These are phyloP conservation scores for Campoletis sonorensis DNA, from an alignment of 1,140 invertebrate species.

Conservation along the genomic window DNA sequence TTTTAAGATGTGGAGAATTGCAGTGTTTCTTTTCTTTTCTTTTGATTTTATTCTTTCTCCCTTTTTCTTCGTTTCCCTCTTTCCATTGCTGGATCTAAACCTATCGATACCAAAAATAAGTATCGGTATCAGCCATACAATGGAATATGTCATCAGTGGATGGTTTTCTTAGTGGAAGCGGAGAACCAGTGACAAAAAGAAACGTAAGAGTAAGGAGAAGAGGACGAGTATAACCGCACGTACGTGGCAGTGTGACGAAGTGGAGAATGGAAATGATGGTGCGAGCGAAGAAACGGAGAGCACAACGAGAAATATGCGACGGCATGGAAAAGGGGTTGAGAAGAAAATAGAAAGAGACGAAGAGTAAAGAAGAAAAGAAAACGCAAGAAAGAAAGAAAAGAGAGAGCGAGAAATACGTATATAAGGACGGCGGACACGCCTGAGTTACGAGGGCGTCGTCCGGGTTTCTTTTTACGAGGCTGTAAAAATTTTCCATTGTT, in stretches of 20 bases:
- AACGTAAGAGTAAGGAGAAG: background rate
- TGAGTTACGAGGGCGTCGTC: conserved; percentile 44
- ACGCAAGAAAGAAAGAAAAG: conserved; percentile 3
- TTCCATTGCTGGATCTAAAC: background rate
- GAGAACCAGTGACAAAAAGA: background rate
- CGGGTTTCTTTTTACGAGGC: conserved; percentile 44
- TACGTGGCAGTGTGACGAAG: conserved; percentile 29
- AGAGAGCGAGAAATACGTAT: background rate
- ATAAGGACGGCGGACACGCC: conserved; percentile 32
- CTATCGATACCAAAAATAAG: conserved; percentile 22
- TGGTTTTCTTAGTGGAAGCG: conserved; percentile 17
- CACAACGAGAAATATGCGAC: conserved; percentile 37
- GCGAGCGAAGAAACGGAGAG: background rate
- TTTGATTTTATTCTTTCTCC: background rate
- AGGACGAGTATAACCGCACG: conserved; percentile 16
- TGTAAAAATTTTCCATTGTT: conserved; percentile 40
- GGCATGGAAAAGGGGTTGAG: conserved; percentile 29
- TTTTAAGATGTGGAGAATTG: background rate
- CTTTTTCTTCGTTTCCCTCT: background rate
- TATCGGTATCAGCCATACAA: background rate
- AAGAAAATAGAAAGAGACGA: background rate
- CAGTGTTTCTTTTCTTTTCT: background rate
- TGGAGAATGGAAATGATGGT: conserved; percentile 41
- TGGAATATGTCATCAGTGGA: conserved; percentile 32
- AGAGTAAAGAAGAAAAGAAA: background rate